Evolutionary conservation across 2,888 invertebrate species (phyloP), one percentile per base, ranked within the genome.

Genomic region (Scaptomyza flava): DNA sequence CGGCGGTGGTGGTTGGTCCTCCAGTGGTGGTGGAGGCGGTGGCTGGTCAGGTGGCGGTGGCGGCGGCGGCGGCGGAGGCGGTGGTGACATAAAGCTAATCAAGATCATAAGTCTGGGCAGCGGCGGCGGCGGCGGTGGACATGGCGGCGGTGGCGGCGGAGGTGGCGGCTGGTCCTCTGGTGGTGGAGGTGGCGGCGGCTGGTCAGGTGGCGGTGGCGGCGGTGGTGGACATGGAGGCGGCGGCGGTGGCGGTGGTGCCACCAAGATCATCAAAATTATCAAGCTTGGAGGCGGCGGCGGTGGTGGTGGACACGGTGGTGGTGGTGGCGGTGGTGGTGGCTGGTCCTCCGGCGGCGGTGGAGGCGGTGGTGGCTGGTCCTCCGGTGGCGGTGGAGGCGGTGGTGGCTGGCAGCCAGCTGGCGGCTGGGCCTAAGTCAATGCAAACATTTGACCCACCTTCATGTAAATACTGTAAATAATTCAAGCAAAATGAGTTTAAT

Each of bases 341-440:
- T 83, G 61, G 65, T 72, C 70, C 57, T 80, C 51, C 43, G 87
- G 78, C 1, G 83, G 83, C 11, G 86, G 73, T 1, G 73, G 73
- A 4, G 73, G 73, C 5, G 81, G 87, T 0, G 78, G 77, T 7
- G 76, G 80, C 6, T 83, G 61, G 65, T 72, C 70, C 57, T 80
- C 50, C 43, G 88, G 78, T 1, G 83, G 83, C 11, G 86, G 73
- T 2, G 73, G 73, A 4, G 73, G 73, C 5, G 81, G 87, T 2
- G 81, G 86, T 7, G 89, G 87, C 11, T 88, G 89, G 88, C 87
- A 86, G 36, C 88, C 89, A 34, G 72, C 88, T 48, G 84, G 89
- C 2, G 89, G 89, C n/a, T 91, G 90, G 91, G 90, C 89, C 59
- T 91, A 77, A 77, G 11, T 33, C 50, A 51, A 63, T 58, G 30